phyloP scores from a whole-genome alignment of 2,797 vertebrate species.

The Rhabdophis nuchalis region DNA sequence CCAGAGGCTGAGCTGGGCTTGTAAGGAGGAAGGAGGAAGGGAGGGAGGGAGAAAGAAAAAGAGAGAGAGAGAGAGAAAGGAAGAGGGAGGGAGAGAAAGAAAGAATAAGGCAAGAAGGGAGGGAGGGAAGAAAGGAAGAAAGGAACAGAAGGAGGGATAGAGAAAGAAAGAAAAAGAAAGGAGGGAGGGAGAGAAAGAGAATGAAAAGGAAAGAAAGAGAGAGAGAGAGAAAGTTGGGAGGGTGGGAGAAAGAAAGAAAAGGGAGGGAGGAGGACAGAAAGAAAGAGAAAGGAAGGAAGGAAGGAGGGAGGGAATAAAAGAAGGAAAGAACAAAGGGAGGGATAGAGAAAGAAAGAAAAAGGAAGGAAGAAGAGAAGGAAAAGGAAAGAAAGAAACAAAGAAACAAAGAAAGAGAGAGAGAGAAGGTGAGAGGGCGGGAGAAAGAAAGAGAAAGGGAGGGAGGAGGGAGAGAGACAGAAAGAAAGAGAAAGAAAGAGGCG shows the following conservation, averaged over 20 bases:
- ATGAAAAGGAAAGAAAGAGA: rapidly evolving
- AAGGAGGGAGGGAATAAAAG: no score
- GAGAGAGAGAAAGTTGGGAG: rapidly evolving
- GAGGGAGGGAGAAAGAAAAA: rapidly evolving
- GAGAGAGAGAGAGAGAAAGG: rapidly evolving
- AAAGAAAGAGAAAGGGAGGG: background rate
- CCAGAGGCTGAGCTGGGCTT: background rate
- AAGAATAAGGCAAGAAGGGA: no score
- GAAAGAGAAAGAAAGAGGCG: background rate
- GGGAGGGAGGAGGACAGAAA: background rate
- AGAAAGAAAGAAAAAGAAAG: no score
- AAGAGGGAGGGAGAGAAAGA: background rate
- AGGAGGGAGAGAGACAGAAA: no score
- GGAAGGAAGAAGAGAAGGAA: no score
- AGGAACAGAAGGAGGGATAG: rapidly evolving
- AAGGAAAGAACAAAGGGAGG: no score
- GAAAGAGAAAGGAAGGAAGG: background rate
- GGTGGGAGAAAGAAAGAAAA: background rate
- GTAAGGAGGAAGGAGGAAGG: no score
- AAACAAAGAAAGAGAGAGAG: no score
- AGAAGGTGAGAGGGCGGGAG: background rate
- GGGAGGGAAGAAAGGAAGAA: background rate
- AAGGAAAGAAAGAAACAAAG: background rate
- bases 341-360: no score
- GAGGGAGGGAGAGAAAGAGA: no score